Conservation (phyloP, 2,888 invertebrate species). For the Pristionchus mayeri region DNA sequence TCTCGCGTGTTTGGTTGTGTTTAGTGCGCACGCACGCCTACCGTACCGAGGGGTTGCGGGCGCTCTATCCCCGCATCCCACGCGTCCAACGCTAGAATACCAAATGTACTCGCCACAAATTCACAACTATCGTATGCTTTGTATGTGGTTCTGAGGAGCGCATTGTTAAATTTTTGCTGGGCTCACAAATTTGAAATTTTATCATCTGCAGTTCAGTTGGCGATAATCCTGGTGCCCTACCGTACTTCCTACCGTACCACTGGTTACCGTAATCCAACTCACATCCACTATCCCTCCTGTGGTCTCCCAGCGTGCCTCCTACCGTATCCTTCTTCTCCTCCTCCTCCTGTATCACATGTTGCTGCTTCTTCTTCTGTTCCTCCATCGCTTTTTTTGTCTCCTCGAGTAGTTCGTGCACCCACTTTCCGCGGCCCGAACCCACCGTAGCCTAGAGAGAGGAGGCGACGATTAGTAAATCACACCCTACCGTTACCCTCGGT, state of each 20-base stretch:
- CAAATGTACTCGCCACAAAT: neutral
- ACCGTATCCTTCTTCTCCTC: conserved; percentile 51
- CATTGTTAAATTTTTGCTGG: neutral
- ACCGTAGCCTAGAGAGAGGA: conserved; percentile 68
- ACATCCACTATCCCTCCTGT: conserved; percentile 50
- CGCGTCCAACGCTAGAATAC: conserved; percentile 36
- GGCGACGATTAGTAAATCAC: too few species aligned
- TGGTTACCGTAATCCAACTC: neutral
- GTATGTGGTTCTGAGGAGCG: neutral
- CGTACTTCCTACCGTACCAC: conserved; percentile 6
- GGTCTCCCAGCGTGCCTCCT: neutral
- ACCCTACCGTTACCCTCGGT: neutral
- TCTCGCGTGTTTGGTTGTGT: neutral
- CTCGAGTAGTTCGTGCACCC: conserved; percentile 70
- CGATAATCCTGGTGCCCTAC: neutral
- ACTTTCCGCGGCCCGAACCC: conserved; percentile 70
- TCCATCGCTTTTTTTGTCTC: conserved; percentile 61
- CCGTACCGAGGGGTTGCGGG: conserved; percentile 17
- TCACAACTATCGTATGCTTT: neutral
- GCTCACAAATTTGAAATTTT: too few species aligned
- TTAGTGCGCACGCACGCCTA: conserved; percentile 20
- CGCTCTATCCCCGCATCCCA: neutral
- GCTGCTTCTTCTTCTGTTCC: conserved; percentile 14
- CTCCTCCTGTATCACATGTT: conserved; percentile 55
- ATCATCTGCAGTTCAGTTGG: neutral